These are phyloP conservation scores for Aurelia sp. DNA, from an alignment of 30 jellyfish, hydroid and myxozoan species.

Conservation along the genomic window DNA sequence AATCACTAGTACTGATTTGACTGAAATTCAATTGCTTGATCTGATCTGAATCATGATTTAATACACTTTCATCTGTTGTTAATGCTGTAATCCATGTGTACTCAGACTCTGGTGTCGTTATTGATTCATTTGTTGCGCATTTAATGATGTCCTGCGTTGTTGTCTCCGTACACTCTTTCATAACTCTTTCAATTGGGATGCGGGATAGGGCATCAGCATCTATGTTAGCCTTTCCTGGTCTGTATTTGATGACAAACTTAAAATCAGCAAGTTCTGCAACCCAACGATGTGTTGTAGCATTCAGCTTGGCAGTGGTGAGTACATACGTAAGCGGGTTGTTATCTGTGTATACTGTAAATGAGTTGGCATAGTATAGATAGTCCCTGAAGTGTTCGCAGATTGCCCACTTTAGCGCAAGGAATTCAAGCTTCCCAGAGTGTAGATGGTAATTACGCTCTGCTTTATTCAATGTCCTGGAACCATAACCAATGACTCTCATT, in stretches of 20 bases:
- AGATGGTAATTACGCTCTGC: slow-evolving; percentile 37
- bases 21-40: not conserved
- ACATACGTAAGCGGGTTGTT: slow-evolving; percentile 28
- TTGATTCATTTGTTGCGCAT: not conserved
- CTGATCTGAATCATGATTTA: slow-evolving; percentile 2
- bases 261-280: slow-evolving; percentile 54
- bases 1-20: slow-evolving; percentile 7
- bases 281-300: slow-evolving; percentile 48
- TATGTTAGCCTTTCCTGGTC: slow-evolving; percentile 56
- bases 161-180: not conserved
- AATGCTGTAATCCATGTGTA: slow-evolving; percentile 12
- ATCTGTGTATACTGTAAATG: slow-evolving; percentile 29
- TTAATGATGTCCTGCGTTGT: not conserved
- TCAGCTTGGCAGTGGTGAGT: slow-evolving; percentile 39
- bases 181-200: not conserved
- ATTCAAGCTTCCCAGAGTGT: not conserved
- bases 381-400: slow-evolving; percentile 12
- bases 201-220: slow-evolving; percentile 61
- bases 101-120: slow-evolving; percentile 20
- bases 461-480: slow-evolving; percentile 16
- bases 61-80: slow-evolving; percentile 2
- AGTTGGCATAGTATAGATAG: slow-evolving; percentile 10
- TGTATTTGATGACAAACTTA: slow-evolving; percentile 29
- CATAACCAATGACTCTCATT: slow-evolving; percentile 35
- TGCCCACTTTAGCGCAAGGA: slow-evolving; percentile 40